Evolutionary conservation across 2,113 vertebrate genomes (phyloP), one percentile per base, ranked within the genome.

Genomic region (Oxyura jamaicensis): DNA sequence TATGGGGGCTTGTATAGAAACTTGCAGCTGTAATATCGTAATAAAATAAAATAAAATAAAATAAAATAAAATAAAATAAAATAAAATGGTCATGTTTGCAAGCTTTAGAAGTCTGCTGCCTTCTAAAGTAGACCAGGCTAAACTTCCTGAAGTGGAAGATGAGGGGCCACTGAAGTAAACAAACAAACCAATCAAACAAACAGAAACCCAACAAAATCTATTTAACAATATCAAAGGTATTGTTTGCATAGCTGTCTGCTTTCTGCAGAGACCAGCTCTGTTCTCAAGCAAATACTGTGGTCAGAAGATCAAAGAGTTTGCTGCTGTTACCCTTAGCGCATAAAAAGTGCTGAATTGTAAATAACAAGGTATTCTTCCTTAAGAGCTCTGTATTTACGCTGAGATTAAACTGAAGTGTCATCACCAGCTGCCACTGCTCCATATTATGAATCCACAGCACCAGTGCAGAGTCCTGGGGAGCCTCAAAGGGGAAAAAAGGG

Each of bases 361-460:
- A 77, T 72, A 74, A 35, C 36, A 82, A 90, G 4, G 17, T 78
- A 63, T 74, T 71, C 48, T 81, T 92, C 81, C 55, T 68, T 83
- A 33, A 63, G 33, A 71, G 15, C 15, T 94, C 31, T 35, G 13
- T 88, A 86, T 88, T 94, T 93, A 72, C 20, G 35, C 82, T 78
- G 79, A 88, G 52, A 89, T 79, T 91, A 91, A 95, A 77, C 73
- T 59, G 67, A 71, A 78, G 73, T 68, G 88, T 29, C 69, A 89
- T 42, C n/a, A 60, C 81, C 86, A 92, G 91, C 92, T 95, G 82
- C 74, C 62, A 79, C 42, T 65, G 26, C 62, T 36, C 41, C 53
- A 69, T 3, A 3, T 76, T 55, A 63, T 76, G 67, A 58, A 83
- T 95, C 78, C 21, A 62, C 11, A 90, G 75, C 75, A 80, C 46